Base-by-base conservation (phyloP, 2,888 invertebrate genomes). In the Cephus runcator region DNA sequence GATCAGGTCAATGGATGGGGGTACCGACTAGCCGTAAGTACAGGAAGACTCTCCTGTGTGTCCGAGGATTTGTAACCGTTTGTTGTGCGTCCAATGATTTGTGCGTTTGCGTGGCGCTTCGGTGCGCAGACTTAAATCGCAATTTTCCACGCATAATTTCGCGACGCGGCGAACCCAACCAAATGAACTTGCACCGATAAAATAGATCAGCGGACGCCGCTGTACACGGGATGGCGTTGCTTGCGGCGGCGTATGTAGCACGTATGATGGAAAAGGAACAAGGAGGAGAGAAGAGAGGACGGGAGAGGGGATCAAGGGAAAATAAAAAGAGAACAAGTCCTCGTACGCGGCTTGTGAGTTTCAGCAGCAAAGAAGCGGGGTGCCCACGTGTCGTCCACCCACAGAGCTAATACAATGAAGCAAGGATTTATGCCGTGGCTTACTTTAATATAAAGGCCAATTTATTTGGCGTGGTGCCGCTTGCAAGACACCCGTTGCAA, bases 401-500 rank as follows among this genome's bases (percentile, higher is more conserved):
- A 87, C 88, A 78, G 85, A 83, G 79, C 86, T 88, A 88, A 89
- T 87, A 89, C 89, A 89, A 89, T 88, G 88, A 87, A 85, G 83
- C 79, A 80, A 80, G 84, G 89, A 89, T 89, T 89, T 89, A 89
- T 88, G 87, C 85, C 85, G 85, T 86, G 85, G 84, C 87, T 85
- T 84, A 86, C 85, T 86, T 86, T 88, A 88, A 88, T 89, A 89
- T 89, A 89, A 89, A 89, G 86, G 84, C 87, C 87, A 88, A 89
- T 89, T 89, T 89, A 89, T 89, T 87, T 86, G 84, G 83, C 83
- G 76, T 36, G 73, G 40, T 74, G 77, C 34, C 75, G 35, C 34
- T 11, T 35, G 73, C 76, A 31, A 35, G 76, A 75, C 80, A 81
- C 81, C 79, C 79, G 77, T 83, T 81, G 82, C 84, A 86, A 88